These are phyloP conservation scores for Botrylloides violaceus DNA, from an alignment of 23 tunicate species.

Conservation along the genomic window DNA sequence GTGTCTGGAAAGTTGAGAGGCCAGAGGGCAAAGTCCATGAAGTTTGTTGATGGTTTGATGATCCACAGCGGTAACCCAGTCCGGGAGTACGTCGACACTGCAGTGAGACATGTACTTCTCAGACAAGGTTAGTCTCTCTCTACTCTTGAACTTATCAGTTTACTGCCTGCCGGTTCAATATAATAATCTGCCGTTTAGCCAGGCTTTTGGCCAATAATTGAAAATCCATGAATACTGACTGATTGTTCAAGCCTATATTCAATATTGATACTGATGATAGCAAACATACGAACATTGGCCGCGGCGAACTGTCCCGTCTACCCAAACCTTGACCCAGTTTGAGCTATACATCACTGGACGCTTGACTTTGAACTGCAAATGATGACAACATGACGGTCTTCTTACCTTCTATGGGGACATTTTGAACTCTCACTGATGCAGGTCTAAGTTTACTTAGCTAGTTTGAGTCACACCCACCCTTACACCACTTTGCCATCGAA, in stretches of 20 bases:
- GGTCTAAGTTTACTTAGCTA: not conserved
- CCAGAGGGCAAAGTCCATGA: constrained; percentile 97
- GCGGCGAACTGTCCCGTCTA: no score
- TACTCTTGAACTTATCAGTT: not conserved
- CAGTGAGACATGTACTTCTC: constrained; percentile 90
- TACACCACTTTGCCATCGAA: no score
- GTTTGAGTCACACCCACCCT: no score
- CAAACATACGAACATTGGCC: no score
- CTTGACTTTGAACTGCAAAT: constrained; percentile 38
- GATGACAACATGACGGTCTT: constrained; percentile 80
- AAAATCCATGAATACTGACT: no score
- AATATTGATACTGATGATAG: no score
- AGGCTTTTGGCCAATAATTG: no score
- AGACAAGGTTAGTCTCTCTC: constrained; percentile 61
- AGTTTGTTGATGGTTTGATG: constrained; percentile 95
- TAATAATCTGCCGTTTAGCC: no score
- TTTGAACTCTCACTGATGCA: constrained; percentile 41
- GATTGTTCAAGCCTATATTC: no score
- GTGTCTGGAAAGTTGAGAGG: constrained; percentile 89
- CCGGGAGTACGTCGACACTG: constrained; percentile 94
- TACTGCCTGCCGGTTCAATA: no score
- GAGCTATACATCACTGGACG: no score
- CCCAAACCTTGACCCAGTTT: no score
- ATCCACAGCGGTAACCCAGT: constrained; percentile 97
- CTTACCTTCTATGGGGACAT: constrained; percentile 41